Conservation (phyloP, 2,888 invertebrate species). For the Tridacna gigas region DNA sequence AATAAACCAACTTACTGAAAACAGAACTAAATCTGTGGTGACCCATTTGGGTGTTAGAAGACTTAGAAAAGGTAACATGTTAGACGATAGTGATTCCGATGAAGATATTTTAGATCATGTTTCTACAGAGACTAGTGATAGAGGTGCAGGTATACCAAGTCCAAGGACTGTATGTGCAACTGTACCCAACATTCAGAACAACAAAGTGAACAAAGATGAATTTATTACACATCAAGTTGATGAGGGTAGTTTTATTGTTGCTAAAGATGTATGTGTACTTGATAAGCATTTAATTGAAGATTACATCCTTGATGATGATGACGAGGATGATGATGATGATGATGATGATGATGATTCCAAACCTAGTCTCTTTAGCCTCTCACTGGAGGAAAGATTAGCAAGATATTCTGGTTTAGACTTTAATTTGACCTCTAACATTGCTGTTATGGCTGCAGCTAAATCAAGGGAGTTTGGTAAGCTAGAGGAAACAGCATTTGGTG, state of each 20-base stretch:
- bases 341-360: constrained; percentile 10
- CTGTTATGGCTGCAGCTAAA: constrained; percentile 71
- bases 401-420: constrained; percentile 62
- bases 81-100: constrained; percentile 58
- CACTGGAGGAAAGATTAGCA: constrained; percentile 62
- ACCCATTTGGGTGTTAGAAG: constrained; percentile 46
- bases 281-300: neutral
- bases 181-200: neutral
- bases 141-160: neutral
- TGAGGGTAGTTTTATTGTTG: neutral
- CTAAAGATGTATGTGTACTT: neutral
- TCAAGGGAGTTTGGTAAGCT: constrained; percentile 63
- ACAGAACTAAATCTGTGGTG: constrained; percentile 27
- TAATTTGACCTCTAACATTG: constrained; percentile 68
- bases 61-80: constrained; percentile 50
- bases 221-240: no score
- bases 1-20: neutral
- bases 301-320: neutral
- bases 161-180: neutral
- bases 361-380: constrained; percentile 28
- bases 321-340: constrained; percentile 15
- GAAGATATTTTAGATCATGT: constrained; percentile 1
- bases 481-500: constrained; percentile 61
- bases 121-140: neutral
- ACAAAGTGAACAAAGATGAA: no score